Percentiles rank a stretch among this genome's conserved stretches.
Conservation (phyloP, 1,140 invertebrate species). For the Zaprionus davidi region DNA sequence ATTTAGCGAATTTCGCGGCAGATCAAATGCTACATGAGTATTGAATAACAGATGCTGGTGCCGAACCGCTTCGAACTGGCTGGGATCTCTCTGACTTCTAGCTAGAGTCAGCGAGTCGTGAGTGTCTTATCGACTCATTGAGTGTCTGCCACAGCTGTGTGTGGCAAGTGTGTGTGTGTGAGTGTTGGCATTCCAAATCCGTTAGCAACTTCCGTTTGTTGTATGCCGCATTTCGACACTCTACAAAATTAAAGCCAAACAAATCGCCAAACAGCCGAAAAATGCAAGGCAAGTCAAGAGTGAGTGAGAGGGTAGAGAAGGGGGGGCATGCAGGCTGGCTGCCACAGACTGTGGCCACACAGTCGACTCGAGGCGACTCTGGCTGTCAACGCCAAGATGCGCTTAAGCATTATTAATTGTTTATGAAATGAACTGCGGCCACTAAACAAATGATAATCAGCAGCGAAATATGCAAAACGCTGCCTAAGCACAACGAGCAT, state of each 20-base stretch:
- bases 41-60: not conserved
- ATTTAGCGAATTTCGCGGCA: not conserved
- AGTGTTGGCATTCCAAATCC: conserved; percentile 42
- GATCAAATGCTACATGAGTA: not conserved
- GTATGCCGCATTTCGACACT: conserved; percentile 52
- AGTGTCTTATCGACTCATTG: conserved; percentile 35
- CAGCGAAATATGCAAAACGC: conserved; percentile 73
- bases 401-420: conserved; percentile 81
- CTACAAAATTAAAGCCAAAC: conserved; percentile 66
- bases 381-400: conserved; percentile 77
- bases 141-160: conserved; percentile 40
- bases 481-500: conserved; percentile 49
- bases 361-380: conserved; percentile 37
- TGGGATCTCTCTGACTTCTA: not conserved
- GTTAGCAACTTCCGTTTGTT: conserved; percentile 68
- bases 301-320: not conserved
- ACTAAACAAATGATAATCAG: conserved; percentile 75
- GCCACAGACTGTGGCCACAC: conserved; percentile 48
- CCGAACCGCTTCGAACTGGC: not conserved
- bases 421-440: conserved; percentile 76
- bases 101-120: conserved; percentile 15
- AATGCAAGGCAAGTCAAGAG: conserved; percentile 23
- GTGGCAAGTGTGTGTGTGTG: not conserved
- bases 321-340: not conserved
- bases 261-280: conserved; percentile 66